These are phyloP conservation scores for Nomada ferruginata DNA, from an alignment of 2,888 invertebrate genomes.

Conservation along the genomic window DNA sequence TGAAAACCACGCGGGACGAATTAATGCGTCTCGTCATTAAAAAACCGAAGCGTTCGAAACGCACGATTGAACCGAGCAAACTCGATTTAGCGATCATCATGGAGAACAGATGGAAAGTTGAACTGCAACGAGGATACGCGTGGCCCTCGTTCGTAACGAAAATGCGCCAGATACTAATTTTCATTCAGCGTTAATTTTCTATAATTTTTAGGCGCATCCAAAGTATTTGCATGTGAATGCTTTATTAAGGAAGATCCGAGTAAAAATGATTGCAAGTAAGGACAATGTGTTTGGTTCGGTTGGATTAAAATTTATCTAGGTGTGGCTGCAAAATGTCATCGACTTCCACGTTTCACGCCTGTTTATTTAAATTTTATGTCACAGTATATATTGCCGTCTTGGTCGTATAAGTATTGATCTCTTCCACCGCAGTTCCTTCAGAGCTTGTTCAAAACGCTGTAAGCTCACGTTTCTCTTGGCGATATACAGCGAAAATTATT, in stretches of 20 bases:
- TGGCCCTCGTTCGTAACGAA: not conserved
- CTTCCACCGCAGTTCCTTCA: too few relatives aligned
- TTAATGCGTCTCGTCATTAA: constrained; percentile 15
- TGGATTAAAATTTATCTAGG: too few relatives aligned
- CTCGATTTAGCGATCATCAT: not conserved
- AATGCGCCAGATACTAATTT: not conserved
- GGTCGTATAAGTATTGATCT: too few relatives aligned
- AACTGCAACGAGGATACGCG: not conserved
- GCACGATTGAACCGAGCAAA: constrained; percentile 4
- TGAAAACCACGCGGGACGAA: constrained; percentile 23
- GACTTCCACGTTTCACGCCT: too few relatives aligned
- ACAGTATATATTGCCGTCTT: too few relatives aligned
- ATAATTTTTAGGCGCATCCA: not conserved
- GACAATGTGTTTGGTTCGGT: too few relatives aligned
- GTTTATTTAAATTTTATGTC: too few relatives aligned
- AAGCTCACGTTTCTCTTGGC: too few relatives aligned
- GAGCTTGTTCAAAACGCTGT: too few relatives aligned
- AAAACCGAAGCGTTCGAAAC: constrained; percentile 1
- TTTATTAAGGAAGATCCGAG: not conserved
- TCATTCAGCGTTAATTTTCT: not conserved
- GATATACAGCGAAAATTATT: too few relatives aligned
- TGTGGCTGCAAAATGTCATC: too few relatives aligned
- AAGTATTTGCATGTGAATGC: not conserved
- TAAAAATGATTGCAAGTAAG: too few relatives aligned
- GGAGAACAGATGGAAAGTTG: not conserved